Percentiles rank a stretch among this genome's conserved stretches.
phyloP scores from a whole-genome alignment of 35 echinoderm and acorn worm genomes.

The Apostichopus japonicus region DNA sequence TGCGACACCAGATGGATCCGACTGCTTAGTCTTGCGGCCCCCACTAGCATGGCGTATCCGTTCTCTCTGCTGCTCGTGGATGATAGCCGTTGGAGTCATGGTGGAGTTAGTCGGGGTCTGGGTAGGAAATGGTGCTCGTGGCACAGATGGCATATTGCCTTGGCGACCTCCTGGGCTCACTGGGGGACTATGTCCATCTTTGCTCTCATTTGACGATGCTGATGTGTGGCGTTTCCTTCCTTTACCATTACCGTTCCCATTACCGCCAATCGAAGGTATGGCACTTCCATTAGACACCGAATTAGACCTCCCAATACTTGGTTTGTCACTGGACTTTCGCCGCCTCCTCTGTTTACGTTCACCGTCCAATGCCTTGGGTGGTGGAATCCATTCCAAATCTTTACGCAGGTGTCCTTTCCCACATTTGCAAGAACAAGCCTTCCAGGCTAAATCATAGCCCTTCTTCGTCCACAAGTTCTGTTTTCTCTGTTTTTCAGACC shows the following conservation, averaged over 20 bases:
- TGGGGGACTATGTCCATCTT: conserved; percentile 86
- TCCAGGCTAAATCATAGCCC: conserved; percentile 98
- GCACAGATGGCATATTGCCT: neutral
- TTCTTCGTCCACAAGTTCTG: conserved; percentile 99
- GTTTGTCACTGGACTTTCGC: conserved; percentile 97
- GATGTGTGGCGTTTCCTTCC: conserved; percentile 71
- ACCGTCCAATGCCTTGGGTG: conserved; percentile 63
- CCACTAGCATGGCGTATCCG: conserved; percentile 54
- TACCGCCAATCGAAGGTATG: conserved; percentile 33
- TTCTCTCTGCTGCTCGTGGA: conserved; percentile 55
- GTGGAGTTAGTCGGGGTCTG: neutral
- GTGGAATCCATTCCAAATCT: conserved; percentile 97
- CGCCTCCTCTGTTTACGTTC: conserved; percentile 70
- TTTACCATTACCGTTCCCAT: conserved; percentile 62
- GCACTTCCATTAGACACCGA: conserved; percentile 49
- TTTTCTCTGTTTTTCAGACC: conserved; percentile 97
- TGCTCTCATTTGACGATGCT: conserved; percentile 81
- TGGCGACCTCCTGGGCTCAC: conserved; percentile 67
- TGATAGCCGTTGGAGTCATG: conserved; percentile 46
- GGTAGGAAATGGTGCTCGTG: conserved; percentile 18
- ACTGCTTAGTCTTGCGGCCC: conserved; percentile 34
- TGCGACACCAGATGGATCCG: neutral
- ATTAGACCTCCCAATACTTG: conserved; percentile 92
- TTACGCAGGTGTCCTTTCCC: conserved; percentile 96
- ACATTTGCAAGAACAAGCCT: conserved; percentile 97